phyloP scores from a whole-genome alignment of 1,140 invertebrate species.

The Vanessa tameamea region DNA sequence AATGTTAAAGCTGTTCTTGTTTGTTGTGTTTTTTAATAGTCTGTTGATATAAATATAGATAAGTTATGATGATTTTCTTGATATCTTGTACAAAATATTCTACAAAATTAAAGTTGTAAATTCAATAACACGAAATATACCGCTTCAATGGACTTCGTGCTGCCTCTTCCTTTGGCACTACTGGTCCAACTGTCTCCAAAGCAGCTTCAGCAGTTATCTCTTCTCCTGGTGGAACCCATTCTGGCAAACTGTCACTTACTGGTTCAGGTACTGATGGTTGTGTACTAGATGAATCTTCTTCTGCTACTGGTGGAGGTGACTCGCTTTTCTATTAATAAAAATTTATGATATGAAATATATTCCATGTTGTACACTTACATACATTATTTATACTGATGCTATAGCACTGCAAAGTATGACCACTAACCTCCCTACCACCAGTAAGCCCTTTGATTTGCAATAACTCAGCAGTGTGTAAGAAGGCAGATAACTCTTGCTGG shows the following conservation, averaged over 20 bases:
- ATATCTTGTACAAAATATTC: background rate
- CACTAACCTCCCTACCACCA: conserved; percentile 63
- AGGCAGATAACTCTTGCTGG: conserved; percentile 88
- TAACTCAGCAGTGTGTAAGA: conserved; percentile 90
- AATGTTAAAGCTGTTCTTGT: conserved; percentile 57
- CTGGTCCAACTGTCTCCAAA: conserved; percentile 43
- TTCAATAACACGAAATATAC: conserved; percentile 37
- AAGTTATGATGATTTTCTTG: background rate
- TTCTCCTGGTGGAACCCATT: conserved; percentile 67
- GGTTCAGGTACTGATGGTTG: conserved; percentile 45
- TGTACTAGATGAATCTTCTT: conserved; percentile 51
- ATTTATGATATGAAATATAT: background rate
- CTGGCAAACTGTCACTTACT: conserved; percentile 47
- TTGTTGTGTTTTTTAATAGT: conserved; percentile 66
- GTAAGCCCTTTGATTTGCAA: conserved; percentile 90
- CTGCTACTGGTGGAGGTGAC: conserved; percentile 56
- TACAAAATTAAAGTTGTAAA: background rate
- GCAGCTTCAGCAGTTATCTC: conserved; percentile 59
- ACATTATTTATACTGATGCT: too few relatives aligned
- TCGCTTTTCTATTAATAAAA: conserved; percentile 54
- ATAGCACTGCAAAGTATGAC: background rate
- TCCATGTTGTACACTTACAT: too few relatives aligned
- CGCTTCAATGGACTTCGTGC: conserved; percentile 66
- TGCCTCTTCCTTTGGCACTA: conserved; percentile 54
- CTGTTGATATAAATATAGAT: conserved; percentile 39